Conservation (phyloP, 2,113 vertebrate genomes). For the Caranx melampygus region DNA sequence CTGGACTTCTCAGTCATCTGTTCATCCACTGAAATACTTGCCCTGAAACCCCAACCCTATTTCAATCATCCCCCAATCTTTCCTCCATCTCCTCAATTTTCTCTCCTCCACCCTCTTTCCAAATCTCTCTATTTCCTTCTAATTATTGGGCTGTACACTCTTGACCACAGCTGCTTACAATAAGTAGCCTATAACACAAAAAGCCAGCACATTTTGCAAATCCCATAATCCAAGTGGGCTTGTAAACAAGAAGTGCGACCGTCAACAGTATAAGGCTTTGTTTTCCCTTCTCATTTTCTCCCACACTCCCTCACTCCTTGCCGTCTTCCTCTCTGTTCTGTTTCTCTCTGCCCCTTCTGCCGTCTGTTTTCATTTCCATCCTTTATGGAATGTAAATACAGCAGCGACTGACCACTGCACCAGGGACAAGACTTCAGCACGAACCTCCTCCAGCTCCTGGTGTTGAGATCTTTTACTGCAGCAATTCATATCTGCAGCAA, state of each 20-base stretch:
- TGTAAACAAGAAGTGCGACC: constrained; percentile 53
- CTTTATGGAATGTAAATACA: constrained; percentile 64
- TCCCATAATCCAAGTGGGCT: constrained; percentile 43
- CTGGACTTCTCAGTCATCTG: background rate
- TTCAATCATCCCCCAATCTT: background rate
- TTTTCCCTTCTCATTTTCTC: constrained; percentile 37
- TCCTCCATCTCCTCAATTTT: background rate
- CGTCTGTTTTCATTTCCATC: constrained; percentile 57
- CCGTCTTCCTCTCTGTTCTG: background rate
- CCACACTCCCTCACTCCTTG: constrained; percentile 28
- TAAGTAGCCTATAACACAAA: constrained; percentile 49
- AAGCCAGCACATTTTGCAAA: constrained; percentile 56
- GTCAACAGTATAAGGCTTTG: constrained; percentile 65
- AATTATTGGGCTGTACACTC: constrained; percentile 40
- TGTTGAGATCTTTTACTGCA: background rate
- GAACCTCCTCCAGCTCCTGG: background rate
- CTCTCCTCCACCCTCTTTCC: constrained; percentile 11
- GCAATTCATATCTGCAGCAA: background rate
- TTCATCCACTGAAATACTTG: background rate
- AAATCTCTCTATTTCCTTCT: constrained; percentile 13
- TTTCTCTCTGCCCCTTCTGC: constrained; percentile 6
- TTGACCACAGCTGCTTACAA: constrained; percentile 65
- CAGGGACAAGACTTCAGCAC: background rate
- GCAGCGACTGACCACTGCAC: constrained; percentile 23
- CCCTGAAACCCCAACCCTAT: background rate